Evolutionary conservation across 2,113 vertebrate genomes (phyloP), one percentile per base, ranked within the genome.

Genomic region (Lepidothrix coronata): DNA sequence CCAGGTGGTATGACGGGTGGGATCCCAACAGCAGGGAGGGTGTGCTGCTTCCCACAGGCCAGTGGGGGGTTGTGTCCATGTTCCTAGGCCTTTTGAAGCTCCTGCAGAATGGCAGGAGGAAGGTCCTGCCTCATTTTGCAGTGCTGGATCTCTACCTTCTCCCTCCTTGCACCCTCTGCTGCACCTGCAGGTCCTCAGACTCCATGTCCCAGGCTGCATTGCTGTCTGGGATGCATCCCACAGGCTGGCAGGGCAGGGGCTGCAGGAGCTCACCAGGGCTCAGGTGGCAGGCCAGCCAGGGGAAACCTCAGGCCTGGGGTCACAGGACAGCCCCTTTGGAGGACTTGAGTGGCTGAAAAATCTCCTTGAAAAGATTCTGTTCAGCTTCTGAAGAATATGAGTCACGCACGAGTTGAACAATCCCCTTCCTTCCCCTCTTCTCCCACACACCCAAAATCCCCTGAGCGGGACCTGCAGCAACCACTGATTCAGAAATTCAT

Each of bases 381-480:
- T 92, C 76, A 68, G 58, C 86, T 96, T 97, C 92, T 96, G 92
- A 92, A 94, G 92, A 96, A 93, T 48, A 95, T 97, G 96, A 97
- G 88, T 97, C 96, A 97, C 1, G 3, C 73, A 85, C 3, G 35
- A 43, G 73, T 88, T 96, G 92, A 96, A 95, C 95, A 97, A 93
- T 96, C 93, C 88, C 83, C 88, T 95, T 97, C 92, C 96, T 96
- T 95, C 94, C 95, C 95, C 90, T 81, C 72, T 93, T 95, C 96
- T 95, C 96, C 96, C 94, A 97, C 96, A 87, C 95, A 87, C 73
- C 61, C 92, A 94, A 97, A 97, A 97, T 97, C 96, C 96, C 96
- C 96, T 21, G 76, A 92, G 86, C 17, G 7, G 91, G 95, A 93
- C 94, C 88, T 85, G 85, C 43, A 82, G 83, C 92, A 93, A 67